These are phyloP conservation scores for Aradus depressus DNA, from an alignment of 2,888 invertebrate genomes.

Conservation along the genomic window DNA sequence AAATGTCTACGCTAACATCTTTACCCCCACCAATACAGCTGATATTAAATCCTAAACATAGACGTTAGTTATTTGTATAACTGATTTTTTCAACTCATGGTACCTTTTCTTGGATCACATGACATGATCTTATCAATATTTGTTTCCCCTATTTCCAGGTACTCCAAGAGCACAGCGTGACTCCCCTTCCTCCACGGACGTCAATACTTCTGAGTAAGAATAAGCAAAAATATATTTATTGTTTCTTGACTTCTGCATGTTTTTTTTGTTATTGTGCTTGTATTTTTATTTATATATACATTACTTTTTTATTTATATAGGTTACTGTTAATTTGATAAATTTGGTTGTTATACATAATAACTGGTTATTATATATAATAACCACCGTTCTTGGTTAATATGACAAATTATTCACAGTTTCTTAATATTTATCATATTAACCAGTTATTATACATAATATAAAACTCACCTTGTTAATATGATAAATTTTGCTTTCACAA, in stretches of 20 bases:
- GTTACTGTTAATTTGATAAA: too few species aligned
- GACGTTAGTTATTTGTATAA: neutral
- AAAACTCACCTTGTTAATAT: too few species aligned
- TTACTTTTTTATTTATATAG: slow-evolving; percentile 2
- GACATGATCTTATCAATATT: too few species aligned
- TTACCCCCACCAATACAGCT: too few species aligned
- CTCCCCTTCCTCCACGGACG: neutral
- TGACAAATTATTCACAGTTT: too few species aligned
- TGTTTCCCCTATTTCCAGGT: neutral
- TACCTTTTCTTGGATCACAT: neutral
- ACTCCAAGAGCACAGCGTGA: slow-evolving; percentile 10
- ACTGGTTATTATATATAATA: too few species aligned
- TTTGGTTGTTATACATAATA: too few species aligned
- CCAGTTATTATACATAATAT: too few species aligned
- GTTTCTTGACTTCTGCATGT: neutral
- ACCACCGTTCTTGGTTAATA: too few species aligned
- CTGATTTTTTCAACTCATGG: neutral
- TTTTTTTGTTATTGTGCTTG: neutral
- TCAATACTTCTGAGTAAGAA: slow-evolving; percentile 1
- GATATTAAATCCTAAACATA: too few species aligned
- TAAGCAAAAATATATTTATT: neutral
- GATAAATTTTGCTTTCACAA: too few species aligned
- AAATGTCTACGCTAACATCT: neutral
- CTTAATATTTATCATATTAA: too few species aligned
- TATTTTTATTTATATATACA: neutral